A percentile compares a stretch with the other conserved stretches of the same genome.
Conservation (phyloP, 2,113 vertebrate genomes). For the Lophochroa leadbeateri region DNA sequence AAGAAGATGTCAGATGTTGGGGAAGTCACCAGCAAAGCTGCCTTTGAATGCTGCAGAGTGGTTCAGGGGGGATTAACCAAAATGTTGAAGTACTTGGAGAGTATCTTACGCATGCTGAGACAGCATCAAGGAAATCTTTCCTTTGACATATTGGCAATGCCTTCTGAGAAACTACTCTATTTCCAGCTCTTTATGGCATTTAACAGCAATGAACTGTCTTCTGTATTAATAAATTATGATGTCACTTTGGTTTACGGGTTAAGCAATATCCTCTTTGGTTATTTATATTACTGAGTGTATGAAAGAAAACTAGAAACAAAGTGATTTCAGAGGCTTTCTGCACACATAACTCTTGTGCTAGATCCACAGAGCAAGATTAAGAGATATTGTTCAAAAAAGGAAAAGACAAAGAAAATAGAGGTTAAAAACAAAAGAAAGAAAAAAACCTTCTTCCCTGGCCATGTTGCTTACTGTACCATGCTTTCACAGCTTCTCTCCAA, state of each 20-base stretch:
- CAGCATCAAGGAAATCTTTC: slow-evolving; percentile 13
- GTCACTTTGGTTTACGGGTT: slow-evolving; percentile 57
- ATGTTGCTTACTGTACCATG: background rate
- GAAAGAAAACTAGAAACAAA: slow-evolving; percentile 55
- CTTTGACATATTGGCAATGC: slow-evolving; percentile 16
- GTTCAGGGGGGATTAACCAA: background rate
- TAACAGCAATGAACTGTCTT: slow-evolving; percentile 51
- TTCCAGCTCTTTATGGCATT: slow-evolving; percentile 47
- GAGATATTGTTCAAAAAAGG: background rate
- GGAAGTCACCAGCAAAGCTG: background rate
- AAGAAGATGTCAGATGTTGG: background rate
- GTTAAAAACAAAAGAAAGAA: background rate
- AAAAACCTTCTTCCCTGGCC: background rate
- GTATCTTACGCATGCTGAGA: background rate
- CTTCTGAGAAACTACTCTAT: slow-evolving; percentile 54
- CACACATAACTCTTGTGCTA: slow-evolving; percentile 1
- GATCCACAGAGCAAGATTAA: background rate
- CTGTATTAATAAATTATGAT: slow-evolving; percentile 66
- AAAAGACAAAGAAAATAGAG: slow-evolving; percentile 28
- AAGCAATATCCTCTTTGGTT: slow-evolving; percentile 65
- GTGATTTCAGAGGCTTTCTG: slow-evolving; percentile 30
- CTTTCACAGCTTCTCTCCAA: background rate
- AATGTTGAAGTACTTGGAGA: background rate
- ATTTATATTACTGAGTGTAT: background rate
- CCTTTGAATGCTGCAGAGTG: background rate